Evolutionary conservation across 2,797 vertebrate genomes (phyloP), one percentile per base, ranked within the genome.

Genomic region (Hephaestus fuliginosus): DNA sequence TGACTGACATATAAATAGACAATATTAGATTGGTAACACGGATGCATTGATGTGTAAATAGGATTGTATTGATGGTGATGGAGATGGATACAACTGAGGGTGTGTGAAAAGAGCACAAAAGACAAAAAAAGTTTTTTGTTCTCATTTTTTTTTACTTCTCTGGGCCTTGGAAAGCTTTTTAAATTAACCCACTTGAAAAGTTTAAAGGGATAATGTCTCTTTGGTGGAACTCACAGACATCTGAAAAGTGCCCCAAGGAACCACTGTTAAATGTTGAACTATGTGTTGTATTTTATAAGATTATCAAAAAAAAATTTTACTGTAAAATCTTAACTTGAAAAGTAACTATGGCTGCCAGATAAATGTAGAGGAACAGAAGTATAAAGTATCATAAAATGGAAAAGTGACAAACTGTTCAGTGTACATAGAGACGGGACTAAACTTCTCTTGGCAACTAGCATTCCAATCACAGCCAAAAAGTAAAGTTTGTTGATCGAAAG

Each of bases 401-500:
- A 62, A 62, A 7, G 7, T 62, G 17, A 44, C 11, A 0, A 1
- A 28, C 8, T 12, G 60, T 49, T 15, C 30, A 36, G 18, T 51
- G 33, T 39, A 20, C 14, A 1, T 36, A 12, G 30, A 44, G 51
- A 36, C 28, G 25, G 28, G 39, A 15, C 70, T 64, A 13, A 48
- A 39, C 18, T n/a, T 39, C 20, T 39, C 25, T 46, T 25, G 15
- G 5, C n/a, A 7, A 18, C 6, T 58, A 7, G 15, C 39, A 7
- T 33, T 72, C 15, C 18, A 39, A 4, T 25, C 14, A 60, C 10
- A 51, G 6, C 44, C 43, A 66, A 68, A 66, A 68, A 77, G 60
- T 57, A 1, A 41, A 33, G 14, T 28, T 55, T 18, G 3, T 44
- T 63, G 17, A 43, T 30, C 14, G 41, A 20, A 14, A 36, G 22